Conservation (phyloP, 2,888 invertebrate species). For the Beris chalybata region DNA sequence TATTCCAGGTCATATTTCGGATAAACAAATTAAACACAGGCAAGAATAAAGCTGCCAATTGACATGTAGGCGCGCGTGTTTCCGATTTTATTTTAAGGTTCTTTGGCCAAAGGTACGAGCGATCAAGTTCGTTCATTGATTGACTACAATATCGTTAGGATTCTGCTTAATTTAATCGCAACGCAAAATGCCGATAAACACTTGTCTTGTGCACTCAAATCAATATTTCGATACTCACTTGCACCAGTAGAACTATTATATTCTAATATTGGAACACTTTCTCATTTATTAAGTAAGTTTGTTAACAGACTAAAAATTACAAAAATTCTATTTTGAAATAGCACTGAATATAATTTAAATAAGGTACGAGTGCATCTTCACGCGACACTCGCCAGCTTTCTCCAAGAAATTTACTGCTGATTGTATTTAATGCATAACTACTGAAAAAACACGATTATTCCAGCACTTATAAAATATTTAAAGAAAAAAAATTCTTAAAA, state of each 20-base stretch:
- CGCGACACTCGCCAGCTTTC: too few relatives aligned
- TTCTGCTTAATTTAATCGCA: slow-evolving; percentile 71
- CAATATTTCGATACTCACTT: slow-evolving; percentile 71
- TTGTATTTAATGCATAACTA: too few relatives aligned
- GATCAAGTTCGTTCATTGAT: slow-evolving; percentile 78
- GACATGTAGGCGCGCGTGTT: too few relatives aligned
- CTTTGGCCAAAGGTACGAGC: slow-evolving; percentile 84
- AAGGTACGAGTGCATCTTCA: neutral
- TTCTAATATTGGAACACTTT: slow-evolving; percentile 68
- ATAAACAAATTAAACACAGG: too few relatives aligned
- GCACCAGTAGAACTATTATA: slow-evolving; percentile 71
- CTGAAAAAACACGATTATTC: too few relatives aligned
- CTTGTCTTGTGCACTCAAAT: slow-evolving; percentile 77
- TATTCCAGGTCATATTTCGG: too few relatives aligned
- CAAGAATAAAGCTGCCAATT: too few relatives aligned
- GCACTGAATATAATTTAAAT: slow-evolving; percentile 2
- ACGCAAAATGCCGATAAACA: slow-evolving; percentile 59
- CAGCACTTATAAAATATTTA: too few relatives aligned
- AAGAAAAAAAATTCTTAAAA: too few relatives aligned
- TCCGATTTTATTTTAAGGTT: slow-evolving; percentile 63
- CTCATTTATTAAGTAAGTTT: slow-evolving; percentile 66
- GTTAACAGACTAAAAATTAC: too few relatives aligned
- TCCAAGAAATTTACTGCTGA: too few relatives aligned
- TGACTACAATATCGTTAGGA: slow-evolving; percentile 73
- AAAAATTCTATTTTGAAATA: neutral